Percentiles rank a stretch among this genome's conserved stretches.
phyloP scores from a whole-genome alignment of 2,113 vertebrate genomes.

The Rhipidura dahli region DNA sequence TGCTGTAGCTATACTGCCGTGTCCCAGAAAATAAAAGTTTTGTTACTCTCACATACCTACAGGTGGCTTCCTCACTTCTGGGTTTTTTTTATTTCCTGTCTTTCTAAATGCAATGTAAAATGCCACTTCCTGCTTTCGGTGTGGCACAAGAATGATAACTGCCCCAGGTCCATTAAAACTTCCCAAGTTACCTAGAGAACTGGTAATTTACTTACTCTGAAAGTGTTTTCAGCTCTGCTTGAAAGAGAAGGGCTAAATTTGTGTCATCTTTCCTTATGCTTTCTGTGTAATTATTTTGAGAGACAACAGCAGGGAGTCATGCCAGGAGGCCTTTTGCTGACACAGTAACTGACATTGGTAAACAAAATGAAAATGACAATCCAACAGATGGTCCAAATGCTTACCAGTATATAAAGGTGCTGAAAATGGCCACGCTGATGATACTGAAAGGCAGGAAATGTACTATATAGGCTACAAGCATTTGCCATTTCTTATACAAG shows the following conservation, averaged over 20 bases:
- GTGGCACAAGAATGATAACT: background rate
- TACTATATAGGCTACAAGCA: conserved; percentile 90
- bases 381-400: background rate
- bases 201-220: background rate
- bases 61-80: background rate
- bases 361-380: background rate
- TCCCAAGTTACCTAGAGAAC: background rate
- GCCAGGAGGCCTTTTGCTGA: background rate
- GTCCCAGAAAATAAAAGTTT: background rate
- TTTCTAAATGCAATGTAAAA: background rate
- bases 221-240: background rate
- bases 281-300: background rate
- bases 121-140: background rate
- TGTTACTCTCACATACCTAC: background rate
- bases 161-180: background rate
- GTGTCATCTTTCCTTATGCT: background rate
- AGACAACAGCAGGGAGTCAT: background rate
- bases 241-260: background rate
- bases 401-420: conserved; percentile 91
- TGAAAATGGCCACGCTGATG: conserved; percentile 82
- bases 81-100: background rate
- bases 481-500: conserved; percentile 93
- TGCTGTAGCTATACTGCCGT: background rate
- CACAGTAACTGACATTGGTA: background rate
- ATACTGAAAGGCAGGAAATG: conserved; percentile 92